Percentiles rank a stretch among this genome's conserved stretches.
Evolutionary conservation across 2,113 vertebrate species (phyloP).

Genomic region (Neodon shergylaensis): DNA sequence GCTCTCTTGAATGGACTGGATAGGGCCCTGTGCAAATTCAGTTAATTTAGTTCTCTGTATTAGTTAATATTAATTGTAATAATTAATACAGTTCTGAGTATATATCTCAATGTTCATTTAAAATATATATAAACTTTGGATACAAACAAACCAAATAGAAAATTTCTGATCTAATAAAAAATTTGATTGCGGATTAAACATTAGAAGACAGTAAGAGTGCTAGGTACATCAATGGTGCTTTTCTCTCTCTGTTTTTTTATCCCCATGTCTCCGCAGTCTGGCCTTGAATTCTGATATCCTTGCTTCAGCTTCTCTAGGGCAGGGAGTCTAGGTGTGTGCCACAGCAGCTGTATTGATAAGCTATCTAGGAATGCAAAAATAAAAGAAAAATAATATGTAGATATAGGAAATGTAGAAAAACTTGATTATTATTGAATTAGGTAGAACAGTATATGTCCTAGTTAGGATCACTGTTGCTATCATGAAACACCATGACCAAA

Average conservation of each 20-base stretch:
- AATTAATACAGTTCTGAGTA: background rate
- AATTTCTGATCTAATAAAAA: slow-evolving; percentile 11
- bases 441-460: background rate
- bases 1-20: background rate
- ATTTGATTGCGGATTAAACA: background rate
- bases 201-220: background rate
- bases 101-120: background rate
- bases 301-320: background rate
- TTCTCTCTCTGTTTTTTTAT: no score
- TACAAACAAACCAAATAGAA: slow-evolving; percentile 24
- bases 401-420: background rate
- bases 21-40: background rate
- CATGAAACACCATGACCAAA: background rate
- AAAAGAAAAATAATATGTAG: background rate
- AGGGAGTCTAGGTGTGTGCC: background rate
- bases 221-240: background rate
- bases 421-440: background rate
- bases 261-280: background rate
- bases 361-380: background rate
- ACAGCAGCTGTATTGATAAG: background rate
- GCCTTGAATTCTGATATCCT: background rate
- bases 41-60: background rate
- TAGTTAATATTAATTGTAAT: no score
- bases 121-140: background rate
- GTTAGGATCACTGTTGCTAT: no score